Evolutionary conservation across 2,113 vertebrate species (phyloP).

Genomic region (Oreotrochilus melanogaster): DNA sequence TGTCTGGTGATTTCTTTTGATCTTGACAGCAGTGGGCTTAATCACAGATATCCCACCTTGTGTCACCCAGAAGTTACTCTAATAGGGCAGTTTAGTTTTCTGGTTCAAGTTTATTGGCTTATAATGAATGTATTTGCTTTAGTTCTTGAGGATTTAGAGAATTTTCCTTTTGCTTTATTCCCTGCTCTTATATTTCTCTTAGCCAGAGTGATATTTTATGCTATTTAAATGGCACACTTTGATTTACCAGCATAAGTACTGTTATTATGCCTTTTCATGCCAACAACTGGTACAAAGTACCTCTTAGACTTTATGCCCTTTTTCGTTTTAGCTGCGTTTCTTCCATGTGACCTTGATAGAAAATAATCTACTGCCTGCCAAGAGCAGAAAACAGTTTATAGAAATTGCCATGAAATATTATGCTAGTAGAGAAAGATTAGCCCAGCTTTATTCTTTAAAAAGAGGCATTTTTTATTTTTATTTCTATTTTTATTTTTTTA

Average conservation of each 20-base stretch:
- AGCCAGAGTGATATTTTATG: not conserved
- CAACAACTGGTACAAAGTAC: not conserved
- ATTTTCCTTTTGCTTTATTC: constrained; percentile 20
- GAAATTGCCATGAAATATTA: not conserved
- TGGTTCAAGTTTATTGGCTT: constrained; percentile 8
- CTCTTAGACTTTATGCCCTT: not conserved
- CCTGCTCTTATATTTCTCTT: not conserved
- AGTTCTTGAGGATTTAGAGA: constrained; percentile 18
- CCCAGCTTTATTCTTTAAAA: not conserved
- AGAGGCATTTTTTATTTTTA: not conserved
- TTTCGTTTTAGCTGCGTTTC: not conserved
- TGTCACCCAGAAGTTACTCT: not conserved
- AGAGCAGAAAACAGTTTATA: not conserved
- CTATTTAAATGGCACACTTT: not conserved
- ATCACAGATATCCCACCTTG: not conserved
- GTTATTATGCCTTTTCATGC: not conserved
- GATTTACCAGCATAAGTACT: not conserved
- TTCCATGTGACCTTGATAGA: not conserved
- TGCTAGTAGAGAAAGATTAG: not conserved
- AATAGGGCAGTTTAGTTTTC: not conserved
- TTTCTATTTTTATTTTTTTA: not conserved
- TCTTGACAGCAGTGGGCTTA: not conserved
- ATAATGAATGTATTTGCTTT: not conserved
- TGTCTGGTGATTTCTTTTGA: constrained; percentile 3
- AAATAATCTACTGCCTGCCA: not conserved